Base-by-base conservation (phyloP, 1,140 invertebrate species). In the Xylocopa sonorina region DNA sequence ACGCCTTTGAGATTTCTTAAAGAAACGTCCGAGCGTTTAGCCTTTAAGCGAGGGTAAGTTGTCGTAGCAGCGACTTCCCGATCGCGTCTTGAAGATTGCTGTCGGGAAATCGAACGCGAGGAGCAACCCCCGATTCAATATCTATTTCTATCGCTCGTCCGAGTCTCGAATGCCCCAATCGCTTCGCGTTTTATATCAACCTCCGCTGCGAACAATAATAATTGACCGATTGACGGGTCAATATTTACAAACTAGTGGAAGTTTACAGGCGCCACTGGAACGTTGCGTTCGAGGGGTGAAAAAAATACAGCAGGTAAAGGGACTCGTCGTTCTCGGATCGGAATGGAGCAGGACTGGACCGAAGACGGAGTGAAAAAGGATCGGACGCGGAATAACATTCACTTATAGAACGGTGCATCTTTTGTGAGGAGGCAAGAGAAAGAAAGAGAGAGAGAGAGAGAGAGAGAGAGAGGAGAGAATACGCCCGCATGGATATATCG, bases 401-500 rank as follows among this genome's bases (percentile, higher is more conserved):
- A 41, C 21, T 55, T 32, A 14, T 48, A 16, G 21, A 67, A 32
- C 1, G 27, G 34, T 21, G 43, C 43, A 41, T 68, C 74, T 58
- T 77, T 69, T 6, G 53, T 21, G 29, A 48, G 41, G 16, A n/a
- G 64, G 69, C 43, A 60, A 32, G 62, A 12, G 21, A 32, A 9
- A 27, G 32, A 12, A 32, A 16, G 10, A 38, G 57, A n/a, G n/a
- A n/a, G n/a, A n/a, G n/a, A n/a, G n/a, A n/a, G n/a, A n/a, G 10
- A 12, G 34, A 18, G 18, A 12, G 7, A 21, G 21, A 41, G 53
- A 24, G 29, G 4, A 9, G 53, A 85, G 80, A 86, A 82, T 58
- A 50, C 48, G 48, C 71, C 80, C 83, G 83, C 80, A 84, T 74
- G 41, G 64, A 76, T 74, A 29, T 57, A 80, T 63, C 62, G 81